phyloP scores from a whole-genome alignment of 2,113 vertebrate species.

The Parotia lawesii region DNA sequence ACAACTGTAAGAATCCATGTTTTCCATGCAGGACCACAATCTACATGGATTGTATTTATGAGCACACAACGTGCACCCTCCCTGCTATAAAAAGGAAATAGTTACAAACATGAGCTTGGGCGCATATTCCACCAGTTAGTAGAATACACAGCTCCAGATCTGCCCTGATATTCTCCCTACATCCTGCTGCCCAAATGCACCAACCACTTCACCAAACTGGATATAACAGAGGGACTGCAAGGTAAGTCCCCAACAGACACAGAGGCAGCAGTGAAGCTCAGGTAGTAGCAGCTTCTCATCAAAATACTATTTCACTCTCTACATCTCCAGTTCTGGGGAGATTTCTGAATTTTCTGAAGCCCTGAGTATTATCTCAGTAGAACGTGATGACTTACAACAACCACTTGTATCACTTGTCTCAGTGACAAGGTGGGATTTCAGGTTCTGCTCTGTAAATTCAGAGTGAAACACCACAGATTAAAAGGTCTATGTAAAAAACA shows the following conservation, averaged over 20 bases:
- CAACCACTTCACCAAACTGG: neutral
- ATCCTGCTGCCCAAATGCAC: neutral
- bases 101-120: neutral
- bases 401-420: neutral
- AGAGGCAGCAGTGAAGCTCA: neutral
- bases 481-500: neutral
- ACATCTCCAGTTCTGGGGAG: neutral
- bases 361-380: neutral
- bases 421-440: neutral
- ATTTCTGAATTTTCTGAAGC: neutral
- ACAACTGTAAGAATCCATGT: fast-evolving
- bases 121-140: fast-evolving
- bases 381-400: neutral
- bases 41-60: fast-evolving
- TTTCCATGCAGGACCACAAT: neutral
- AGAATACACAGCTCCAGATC: neutral
- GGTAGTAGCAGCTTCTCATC: neutral
- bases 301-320: neutral
- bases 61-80: neutral
- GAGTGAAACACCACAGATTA: neutral
- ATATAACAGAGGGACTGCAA: fast-evolving
- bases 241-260: neutral
- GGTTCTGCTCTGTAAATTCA: neutral
- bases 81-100: neutral
- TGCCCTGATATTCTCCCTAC: neutral